Base-by-base conservation (phyloP, 2,113 vertebrate species). In the Clarias gariepinus region DNA sequence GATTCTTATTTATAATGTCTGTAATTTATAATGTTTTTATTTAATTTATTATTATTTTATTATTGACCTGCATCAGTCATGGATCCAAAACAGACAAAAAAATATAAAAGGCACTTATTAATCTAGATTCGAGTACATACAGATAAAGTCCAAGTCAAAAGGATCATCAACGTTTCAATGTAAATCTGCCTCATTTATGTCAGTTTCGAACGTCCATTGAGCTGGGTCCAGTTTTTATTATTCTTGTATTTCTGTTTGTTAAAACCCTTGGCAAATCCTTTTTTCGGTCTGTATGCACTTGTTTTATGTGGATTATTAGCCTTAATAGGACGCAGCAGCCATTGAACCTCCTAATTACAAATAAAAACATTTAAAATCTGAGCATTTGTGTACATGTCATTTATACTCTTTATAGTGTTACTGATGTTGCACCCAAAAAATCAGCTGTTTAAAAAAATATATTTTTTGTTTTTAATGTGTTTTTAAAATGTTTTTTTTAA, bases 191-290 rank as follows among this genome's bases (percentile, higher is more conserved):
- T 60, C 23, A 81, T 81, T 52, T 47, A 63, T 81, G 55, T 6
- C 25, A 5, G 63, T 11, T 28, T 19, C 18, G 61, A 71, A 12
- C 47, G 64, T 84, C 76, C 68, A 60, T 84, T 36, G 61, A 7
- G 3, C 5, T 61, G 15, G 77, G 28, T 83, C 85, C 58, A 58
- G 5, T 33, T 84, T 86, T 74, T 55, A 69, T 58, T 81, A 10
- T 66, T 57, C 12, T 52, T 64, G 10, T 79, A 19, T 83, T 74
- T 55, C 28, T 41, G 36, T 58, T 36, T 19, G 64, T 36, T 21
- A 81, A 69, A 80, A 58, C 18, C 3, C 15, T 58, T 86, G 25
- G 28, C 28, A 47, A 81, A 68, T 15, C 3, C 4, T n/a, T 61
- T 23, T 57, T 57, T 23, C n/a, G 36, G 9, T 85, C 23, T 84